A percentile compares a stretch with the other conserved stretches of the same genome.
Evolutionary conservation across 35 echinoderm and acorn worm species (phyloP).

Genomic region (Lytechinus variegatus): DNA sequence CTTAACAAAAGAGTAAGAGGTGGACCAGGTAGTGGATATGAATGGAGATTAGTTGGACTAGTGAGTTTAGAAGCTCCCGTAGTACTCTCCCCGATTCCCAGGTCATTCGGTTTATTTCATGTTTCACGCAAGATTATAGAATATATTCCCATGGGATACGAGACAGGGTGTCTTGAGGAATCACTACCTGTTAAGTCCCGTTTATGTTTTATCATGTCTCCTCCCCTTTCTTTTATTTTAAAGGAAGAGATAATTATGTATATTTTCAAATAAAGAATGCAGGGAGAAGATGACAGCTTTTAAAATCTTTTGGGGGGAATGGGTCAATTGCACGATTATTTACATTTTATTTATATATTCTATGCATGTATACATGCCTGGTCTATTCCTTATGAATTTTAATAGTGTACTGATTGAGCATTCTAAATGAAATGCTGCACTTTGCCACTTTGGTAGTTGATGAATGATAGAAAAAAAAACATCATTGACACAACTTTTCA

Average conservation of each 20-base stretch:
- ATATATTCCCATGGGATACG: background rate
- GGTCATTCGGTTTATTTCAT: background rate
- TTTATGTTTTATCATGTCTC: background rate
- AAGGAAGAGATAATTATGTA: too few species aligned
- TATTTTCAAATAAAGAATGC: too few species aligned
- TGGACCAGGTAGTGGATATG: background rate
- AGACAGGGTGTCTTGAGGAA: background rate
- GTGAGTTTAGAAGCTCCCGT: constrained; percentile 6
- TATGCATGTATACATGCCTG: too few species aligned
- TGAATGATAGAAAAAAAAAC: background rate
- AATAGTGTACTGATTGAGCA: too few species aligned
- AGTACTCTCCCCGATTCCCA: background rate
- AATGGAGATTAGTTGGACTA: constrained; percentile 52
- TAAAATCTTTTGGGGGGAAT: too few species aligned
- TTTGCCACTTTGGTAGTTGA: too few species aligned
- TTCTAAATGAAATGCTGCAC: too few species aligned
- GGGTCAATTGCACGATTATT: too few species aligned
- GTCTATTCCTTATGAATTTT: too few species aligned
- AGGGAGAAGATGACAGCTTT: too few species aligned
- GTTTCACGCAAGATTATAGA: background rate
- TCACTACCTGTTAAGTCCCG: background rate
- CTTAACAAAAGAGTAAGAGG: background rate
- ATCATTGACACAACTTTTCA: background rate
- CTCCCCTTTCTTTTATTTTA: background rate
- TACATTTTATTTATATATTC: too few species aligned